Percentiles rank a stretch among this genome's conserved stretches.
Conservation (phyloP, 2,888 invertebrate species). For the Lomographa bimaculata region DNA sequence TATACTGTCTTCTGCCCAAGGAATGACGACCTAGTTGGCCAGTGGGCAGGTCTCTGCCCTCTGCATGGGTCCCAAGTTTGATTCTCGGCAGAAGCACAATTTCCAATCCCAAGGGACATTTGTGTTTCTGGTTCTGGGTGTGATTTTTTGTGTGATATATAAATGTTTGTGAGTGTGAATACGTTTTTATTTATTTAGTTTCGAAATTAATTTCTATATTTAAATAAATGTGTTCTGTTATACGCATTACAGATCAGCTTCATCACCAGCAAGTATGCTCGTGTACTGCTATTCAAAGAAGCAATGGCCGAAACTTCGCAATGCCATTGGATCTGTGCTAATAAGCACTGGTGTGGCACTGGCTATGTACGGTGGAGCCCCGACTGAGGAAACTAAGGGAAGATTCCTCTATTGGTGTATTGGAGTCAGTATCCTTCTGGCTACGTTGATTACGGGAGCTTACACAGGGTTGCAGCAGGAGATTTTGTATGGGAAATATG, state of each 20-base stretch:
- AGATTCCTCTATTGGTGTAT: constrained; percentile 66
- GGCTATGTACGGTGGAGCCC: constrained; percentile 71
- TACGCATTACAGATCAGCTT: constrained; percentile 59
- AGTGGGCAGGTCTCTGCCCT: too few species aligned
- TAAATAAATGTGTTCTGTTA: too few species aligned
- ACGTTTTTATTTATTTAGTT: too few species aligned
- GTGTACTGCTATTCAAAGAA: constrained; percentile 66
- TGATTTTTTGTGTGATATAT: too few species aligned
- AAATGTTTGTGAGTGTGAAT: too few species aligned
- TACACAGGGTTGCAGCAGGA: constrained; percentile 74
- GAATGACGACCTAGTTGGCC: too few species aligned
- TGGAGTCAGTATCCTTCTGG: constrained; percentile 62
- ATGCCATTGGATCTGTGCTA: constrained; percentile 64
- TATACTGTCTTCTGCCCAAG: too few species aligned
- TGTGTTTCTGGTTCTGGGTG: too few species aligned
- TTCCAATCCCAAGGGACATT: too few species aligned
- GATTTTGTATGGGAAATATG: constrained; percentile 65
- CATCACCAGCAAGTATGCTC: constrained; percentile 73
- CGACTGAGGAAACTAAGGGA: constrained; percentile 56
- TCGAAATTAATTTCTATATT: too few species aligned
- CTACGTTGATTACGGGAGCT: constrained; percentile 66
- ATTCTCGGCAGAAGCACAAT: too few species aligned
- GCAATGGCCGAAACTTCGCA: constrained; percentile 56
- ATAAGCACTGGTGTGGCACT: constrained; percentile 65
- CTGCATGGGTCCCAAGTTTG: too few species aligned